Base-by-base conservation (phyloP, 2,797 vertebrate genomes). In the Sebastes alutus region DNA sequence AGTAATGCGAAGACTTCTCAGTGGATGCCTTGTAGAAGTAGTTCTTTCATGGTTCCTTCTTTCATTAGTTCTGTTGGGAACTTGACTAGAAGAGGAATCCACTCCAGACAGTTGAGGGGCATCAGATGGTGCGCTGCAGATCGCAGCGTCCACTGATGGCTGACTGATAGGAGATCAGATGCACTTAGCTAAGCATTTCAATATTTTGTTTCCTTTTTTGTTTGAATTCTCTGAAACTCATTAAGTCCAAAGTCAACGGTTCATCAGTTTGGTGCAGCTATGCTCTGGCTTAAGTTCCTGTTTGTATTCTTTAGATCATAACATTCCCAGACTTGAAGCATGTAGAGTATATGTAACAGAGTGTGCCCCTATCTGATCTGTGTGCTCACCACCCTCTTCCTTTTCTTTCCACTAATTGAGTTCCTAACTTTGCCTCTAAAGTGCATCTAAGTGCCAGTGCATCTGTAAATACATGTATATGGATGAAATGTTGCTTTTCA, bases 391-490 rank as follows among this genome's bases (percentile, higher is more conserved):
- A 78, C 83, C 82, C 72, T 87, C 68, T 87, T 20, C 80, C 80
- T 87, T 80, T 90, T 83, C 82, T 88, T 89, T 77, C 87, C 90
- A 90, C 81, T 88, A 84, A 91, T 79, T 90, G 61, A 87, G 81
- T 93, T 93, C 72, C 82, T 88, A 89, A 88, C 90, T 81, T 83
- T 81, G 83, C 92, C 88, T 93, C 91, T 86, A 58, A 88, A 91
- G 91, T 88, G 92, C 93, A 90, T 92, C 86, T 49, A 93, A 94
- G 92, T 93, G 93, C 93, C 94, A 94, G 94, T 94, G 93, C 94
- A 94, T 95, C 94, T 95, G 95, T 95, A 95, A 95, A 95, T 94
- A 94, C 88, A 90, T 93, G 92, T 93, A 89, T 88, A 92, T 93
- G 92, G 93, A 88, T 92, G 92, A 92, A 93, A 94, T 94, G 93